Evolutionary conservation across 2,113 vertebrate species (phyloP), one percentile per base, ranked within the genome.

Genomic region (Plectropomus leopardus): DNA sequence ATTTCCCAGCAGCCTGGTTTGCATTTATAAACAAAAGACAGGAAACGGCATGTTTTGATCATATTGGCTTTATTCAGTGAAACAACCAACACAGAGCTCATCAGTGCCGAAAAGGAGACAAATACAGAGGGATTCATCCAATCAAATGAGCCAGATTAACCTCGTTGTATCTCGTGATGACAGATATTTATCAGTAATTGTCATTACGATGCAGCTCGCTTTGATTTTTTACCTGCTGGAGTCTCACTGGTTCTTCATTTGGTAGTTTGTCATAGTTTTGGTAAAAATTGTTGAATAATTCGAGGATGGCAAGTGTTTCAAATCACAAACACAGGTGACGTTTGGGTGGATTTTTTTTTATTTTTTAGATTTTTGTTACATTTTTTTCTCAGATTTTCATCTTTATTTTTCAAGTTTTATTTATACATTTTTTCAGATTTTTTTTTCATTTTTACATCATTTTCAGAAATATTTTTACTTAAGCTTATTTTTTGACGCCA

Each of bases 1-100:
- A n/a, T 58, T 60, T 78, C 71, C 57, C 30, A 47, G 36, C 21
- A 54, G 24, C 34, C 8, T n/a, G 0, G 3, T 28, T 4, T 21
- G 28, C 8, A 24, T 0, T 5, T 30, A 17, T 32, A 55, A 19
- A 14, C 5, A n/a, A 69, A 44, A 63, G 10, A 5, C 17, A 34
- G 11, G n/a, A 28, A 7, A 9, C 23, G 1, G 1, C 0, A 2
- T 11, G 48, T 57, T 91, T 86, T 55, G 76, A 66, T 85, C 47
- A 85, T 9, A 59, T 92, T 81, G 68, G 50, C 72, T 94, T 95
- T 94, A 94, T 94, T 95, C 84, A 87, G 88, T 94, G 86, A 93
- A 91, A 73, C 55, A 34, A 54, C 23, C 63, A 30, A 28, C 57
- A n/a, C 60, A n/a, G 32, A 42, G 23, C 50, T 54, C 59, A 4